Evolutionary conservation across 2,888 invertebrate species (phyloP), one percentile per base, ranked within the genome.

Genomic region (Pteria penguin): DNA sequence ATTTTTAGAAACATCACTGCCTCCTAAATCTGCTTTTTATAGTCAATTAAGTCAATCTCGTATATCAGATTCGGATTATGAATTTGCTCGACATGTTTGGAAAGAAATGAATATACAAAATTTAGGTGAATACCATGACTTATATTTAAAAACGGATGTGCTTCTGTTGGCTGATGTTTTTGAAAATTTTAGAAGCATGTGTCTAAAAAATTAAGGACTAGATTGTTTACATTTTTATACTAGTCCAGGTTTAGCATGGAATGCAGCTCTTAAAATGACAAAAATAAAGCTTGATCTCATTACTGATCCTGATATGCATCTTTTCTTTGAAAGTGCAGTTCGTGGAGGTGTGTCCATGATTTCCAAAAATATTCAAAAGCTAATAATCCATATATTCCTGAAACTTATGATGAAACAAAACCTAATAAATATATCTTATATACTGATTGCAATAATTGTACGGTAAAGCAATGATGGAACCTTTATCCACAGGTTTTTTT

Each of bases 181-280:
- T 54, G 68, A 74, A 33, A 52, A 68, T 31, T 74, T 74, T 55
- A 8, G 67, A 52, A 24, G 5, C 4, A 29, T 52, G 31, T 67
- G 60, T 29, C 8, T 60, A 31, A 45, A 60, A 4, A 18, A 29
- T 22, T 62, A 72, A 55, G 63, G 55, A 4, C 27, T 63, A 14
- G 88, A 88, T 75, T 85, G 87, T 11, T 61, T 63, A 18, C 72
- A 77, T 52, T 91, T 87, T 72, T 88, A 73, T 65, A 87, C 87
- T 4, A 69, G 75, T 65, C 89, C 90, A 2, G 85, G 86, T 24
- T 72, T 90, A 45, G 81, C 87, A 22, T 91, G 89, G 88, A 83
- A 86, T 69, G 86, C 87, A 22, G 14, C 84, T 81, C 76, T 90
- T 24, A 86, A 85, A 74, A 82, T 76, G 33, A 87, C 87, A 24